Percentiles rank a stretch among this genome's conserved stretches.
Evolutionary conservation across 2,797 vertebrate genomes (phyloP).

Genomic region (Miichthys miiuy): DNA sequence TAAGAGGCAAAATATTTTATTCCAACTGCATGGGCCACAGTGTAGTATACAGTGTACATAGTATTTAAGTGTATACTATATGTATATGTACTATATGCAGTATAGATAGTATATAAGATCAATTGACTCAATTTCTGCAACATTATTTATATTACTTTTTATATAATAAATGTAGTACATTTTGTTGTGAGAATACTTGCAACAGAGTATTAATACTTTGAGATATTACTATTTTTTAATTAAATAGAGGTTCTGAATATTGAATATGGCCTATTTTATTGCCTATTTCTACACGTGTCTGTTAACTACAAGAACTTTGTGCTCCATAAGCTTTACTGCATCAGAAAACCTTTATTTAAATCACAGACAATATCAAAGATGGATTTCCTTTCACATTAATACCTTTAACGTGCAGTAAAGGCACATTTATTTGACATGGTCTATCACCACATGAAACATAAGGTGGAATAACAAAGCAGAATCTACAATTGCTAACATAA

Average conservation of each 20-base stretch:
- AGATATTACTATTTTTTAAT: not conserved
- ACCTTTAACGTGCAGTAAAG: slow-evolving; percentile 2
- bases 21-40: no score
- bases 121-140: no score
- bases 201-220: not conserved
- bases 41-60: no score
- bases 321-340: not conserved
- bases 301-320: not conserved
- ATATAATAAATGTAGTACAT: no score
- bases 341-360: slow-evolving; percentile 40
- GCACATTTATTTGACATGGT: not conserved
- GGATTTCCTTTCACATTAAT: not conserved
- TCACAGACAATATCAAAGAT: slow-evolving; percentile 1
- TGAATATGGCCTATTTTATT: no score
- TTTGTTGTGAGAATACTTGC: no score
- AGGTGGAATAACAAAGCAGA: slow-evolving; percentile 7
- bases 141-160: no score
- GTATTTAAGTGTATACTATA: no score
- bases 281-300: not conserved
- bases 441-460: not conserved
- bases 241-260: no score
- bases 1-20: no score
- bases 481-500: not conserved
- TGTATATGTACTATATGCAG: no score
- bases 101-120: no score